These are phyloP conservation scores for Cuculus canorus DNA, from an alignment of 2,797 vertebrate species.

Conservation along the genomic window DNA sequence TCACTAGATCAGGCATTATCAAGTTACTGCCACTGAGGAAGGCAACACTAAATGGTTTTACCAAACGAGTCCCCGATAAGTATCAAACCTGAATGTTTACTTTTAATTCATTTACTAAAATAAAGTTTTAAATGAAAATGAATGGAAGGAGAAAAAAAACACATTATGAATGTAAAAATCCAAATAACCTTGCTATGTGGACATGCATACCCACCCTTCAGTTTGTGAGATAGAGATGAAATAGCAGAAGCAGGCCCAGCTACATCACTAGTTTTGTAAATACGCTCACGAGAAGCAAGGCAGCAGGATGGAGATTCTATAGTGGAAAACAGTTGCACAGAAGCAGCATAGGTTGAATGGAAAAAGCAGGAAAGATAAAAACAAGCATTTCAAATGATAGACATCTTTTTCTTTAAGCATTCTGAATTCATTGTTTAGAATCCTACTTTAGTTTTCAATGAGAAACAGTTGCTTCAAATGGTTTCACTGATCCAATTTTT, in stretches of 20 bases:
- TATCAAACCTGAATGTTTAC: neutral
- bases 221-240: conserved; percentile 95
- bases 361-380: conserved; percentile 78
- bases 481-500: neutral
- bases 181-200: conserved; percentile 75
- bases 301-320: conserved; percentile 95
- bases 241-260: conserved; percentile 92
- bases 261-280: conserved; percentile 92
- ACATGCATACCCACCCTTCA: conserved; percentile 97
- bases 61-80: neutral
- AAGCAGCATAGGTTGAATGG: conserved; percentile 90
- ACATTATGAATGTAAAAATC: conserved; percentile 1
- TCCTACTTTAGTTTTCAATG: neutral
- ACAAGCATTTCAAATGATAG: conserved; percentile 76
- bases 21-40: neutral
- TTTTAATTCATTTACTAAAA: no score
- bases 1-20: neutral
- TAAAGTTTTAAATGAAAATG: conserved; percentile 71
- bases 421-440: neutral
- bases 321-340: conserved; percentile 94
- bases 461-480: neutral
- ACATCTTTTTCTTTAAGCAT: conserved; percentile 21
- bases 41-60: neutral
- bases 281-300: conserved; percentile 96
- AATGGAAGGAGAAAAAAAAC: conserved; percentile 5